Base-by-base conservation (phyloP, 2,113 vertebrate genomes). In the Echinops telfairi region DNA sequence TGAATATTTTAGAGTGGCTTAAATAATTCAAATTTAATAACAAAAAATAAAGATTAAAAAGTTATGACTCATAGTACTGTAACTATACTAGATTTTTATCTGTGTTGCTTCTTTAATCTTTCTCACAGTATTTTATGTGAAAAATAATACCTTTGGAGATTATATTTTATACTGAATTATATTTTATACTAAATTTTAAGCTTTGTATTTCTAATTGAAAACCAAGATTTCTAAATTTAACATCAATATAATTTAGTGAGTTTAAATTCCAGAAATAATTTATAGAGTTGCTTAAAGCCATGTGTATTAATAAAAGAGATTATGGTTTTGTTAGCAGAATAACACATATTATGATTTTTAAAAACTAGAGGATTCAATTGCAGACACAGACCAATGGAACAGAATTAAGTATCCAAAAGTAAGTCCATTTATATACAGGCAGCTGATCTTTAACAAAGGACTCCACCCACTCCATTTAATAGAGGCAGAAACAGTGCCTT, bases 191-290 rank as follows among this genome's bases (percentile, higher is more conserved):
- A 82, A 36, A 60, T 58, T 71, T 29, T 0, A 79, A 14, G 40
- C 86, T 8, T 3, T 29, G 1, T 86, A 19, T 71, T 53, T 85
- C 84, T 57, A 4, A 66, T n/a, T 88, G 20, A 60, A 60, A 91
- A 68, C 14, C 78, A 19, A 78, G 1, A 75, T 91, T n/a, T 15
- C 20, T 89, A 78, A 83, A 2, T 81, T 93, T 87, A 11, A 91
- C 1, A 53, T 1, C 12, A 87, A 70, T 7, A 14, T 64, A 57
- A 53, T 86, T 36, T 80, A 86, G 10, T 82, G 82, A 79, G 66
- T 86, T 88, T 14, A 87, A 91, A 82, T 89, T 94, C 53, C 40
- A 78, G 10, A 75, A 31, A 86, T 53, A 88, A 82, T 81, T 38
- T 22, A 17, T 29, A 17, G 3, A 15, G 73, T 1, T 73, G 7